Evolutionary conservation across 1,140 invertebrate genomes (phyloP), one percentile per base, ranked within the genome.

Genomic region (Hylyphantes graminicola): DNA sequence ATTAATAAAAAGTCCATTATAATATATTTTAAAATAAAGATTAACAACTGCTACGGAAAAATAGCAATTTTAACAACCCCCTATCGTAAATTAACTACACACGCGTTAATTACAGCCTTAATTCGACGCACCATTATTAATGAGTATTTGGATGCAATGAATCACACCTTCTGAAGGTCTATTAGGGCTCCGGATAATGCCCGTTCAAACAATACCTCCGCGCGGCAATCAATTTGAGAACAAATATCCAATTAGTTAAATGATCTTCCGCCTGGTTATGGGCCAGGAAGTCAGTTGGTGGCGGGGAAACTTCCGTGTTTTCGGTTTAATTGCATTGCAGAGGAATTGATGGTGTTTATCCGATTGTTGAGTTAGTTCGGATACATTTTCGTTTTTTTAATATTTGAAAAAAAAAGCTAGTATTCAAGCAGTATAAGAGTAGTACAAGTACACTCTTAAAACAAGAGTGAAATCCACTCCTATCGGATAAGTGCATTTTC

Each of bases 91-190:
- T 70, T 70, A 70, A 70, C 68, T 70, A 54, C 68, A 54, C n/a
- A 54, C 48, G 51, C 68, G 11, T 51, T 70, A 70, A 70, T 70
- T 70, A 70, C 68, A 15, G 50, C 50, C 50, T 70, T 53, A 70
- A 53, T 70, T 51, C n/a, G 19, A 17, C 15, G 50, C n/a, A 8
- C n/a, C 19, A 17, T 70, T 70, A 70, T 70, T 70, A 70, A 70
- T 70, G 50, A 70, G 50, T 70, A 70, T 70, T n/a, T 48, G 68
- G 68, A 15, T 10, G 50, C 68, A 17, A 53, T 70, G 68, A 70
- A 70, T 70, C 68, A 70, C 68, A 70, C 68, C 68, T 70, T 70
- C 17, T 70, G 68, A 70, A 53, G 35, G 35, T 70, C 15, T 70
- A 70, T 70, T 70, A 70, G 50, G 19, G 35, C 35, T 35, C 35